Conservation (phyloP, 2,797 vertebrate species). For the Passerculus sandwichensis region DNA sequence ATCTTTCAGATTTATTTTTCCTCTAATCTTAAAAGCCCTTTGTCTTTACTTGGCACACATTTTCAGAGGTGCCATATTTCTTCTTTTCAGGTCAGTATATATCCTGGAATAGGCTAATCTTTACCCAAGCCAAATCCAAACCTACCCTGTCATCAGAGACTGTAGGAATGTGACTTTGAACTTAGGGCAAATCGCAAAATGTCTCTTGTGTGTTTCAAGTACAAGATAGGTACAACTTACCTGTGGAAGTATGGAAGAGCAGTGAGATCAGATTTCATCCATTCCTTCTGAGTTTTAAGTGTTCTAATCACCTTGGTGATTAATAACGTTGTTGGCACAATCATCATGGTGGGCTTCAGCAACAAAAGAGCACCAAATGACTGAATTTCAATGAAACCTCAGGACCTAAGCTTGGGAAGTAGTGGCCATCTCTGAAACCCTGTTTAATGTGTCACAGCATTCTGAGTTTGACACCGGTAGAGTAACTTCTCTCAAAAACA, state of each 20-base stretch:
- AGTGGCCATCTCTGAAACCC: neutral
- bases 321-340: neutral
- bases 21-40: neutral
- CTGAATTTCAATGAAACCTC: neutral
- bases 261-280: neutral
- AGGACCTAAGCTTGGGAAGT: neutral
- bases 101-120: neutral
- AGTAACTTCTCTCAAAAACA: neutral
- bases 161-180: neutral
- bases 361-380: neutral
- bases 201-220: neutral
- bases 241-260: neutral
- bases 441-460: neutral
- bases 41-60: neutral
- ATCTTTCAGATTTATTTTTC: neutral
- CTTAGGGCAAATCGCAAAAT: neutral
- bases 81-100: neutral
- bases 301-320: neutral
- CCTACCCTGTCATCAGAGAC: neutral
- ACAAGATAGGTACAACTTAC: neutral
- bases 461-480: neutral
- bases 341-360: neutral
- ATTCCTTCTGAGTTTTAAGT: neutral
- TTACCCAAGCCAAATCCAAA: neutral
- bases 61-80: neutral